Evolutionary conservation across 2,888 invertebrate genomes (phyloP).

Genomic region (Leptogaster cylindrica): DNA sequence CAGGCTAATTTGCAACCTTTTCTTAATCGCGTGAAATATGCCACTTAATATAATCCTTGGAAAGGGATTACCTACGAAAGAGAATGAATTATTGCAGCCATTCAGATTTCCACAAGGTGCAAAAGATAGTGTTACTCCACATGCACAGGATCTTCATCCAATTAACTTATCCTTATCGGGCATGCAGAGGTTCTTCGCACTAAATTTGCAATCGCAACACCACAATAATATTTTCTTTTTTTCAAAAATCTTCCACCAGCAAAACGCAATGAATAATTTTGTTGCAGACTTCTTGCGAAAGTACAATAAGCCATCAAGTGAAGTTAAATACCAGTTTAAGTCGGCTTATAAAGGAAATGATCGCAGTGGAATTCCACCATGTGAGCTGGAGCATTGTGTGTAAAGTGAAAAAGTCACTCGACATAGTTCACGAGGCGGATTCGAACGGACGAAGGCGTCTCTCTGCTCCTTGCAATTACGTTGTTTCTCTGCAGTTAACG

Average conservation of each 20-base stretch:
- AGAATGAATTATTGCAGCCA: no score
- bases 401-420: slow-evolving; percentile 19
- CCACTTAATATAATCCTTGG: no score
- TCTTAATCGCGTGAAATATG: no score
- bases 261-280: slow-evolving; percentile 9
- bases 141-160: no score
- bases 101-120: no score
- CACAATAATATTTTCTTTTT: no score
- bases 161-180: no score
- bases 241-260: no score
- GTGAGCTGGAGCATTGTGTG: slow-evolving; percentile 18
- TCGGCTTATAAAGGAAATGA: slow-evolving; percentile 29
- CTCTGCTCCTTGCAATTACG: slow-evolving; percentile 21
- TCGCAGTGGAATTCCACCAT: slow-evolving; percentile 15
- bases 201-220: slow-evolving; percentile 25
- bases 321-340: slow-evolving; percentile 24
- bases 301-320: slow-evolving; percentile 22
- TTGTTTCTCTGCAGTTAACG: slow-evolving; percentile 14
- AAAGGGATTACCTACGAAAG: no score
- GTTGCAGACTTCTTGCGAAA: not conserved
- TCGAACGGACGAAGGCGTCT: slow-evolving; percentile 2
- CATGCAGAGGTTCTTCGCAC: no score
- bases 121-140: no score
- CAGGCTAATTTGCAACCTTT: no score
- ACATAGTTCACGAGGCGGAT: slow-evolving; percentile 1